Evolutionary conservation across 2,113 vertebrate species (phyloP).

Genomic region (Falco punctatus): DNA sequence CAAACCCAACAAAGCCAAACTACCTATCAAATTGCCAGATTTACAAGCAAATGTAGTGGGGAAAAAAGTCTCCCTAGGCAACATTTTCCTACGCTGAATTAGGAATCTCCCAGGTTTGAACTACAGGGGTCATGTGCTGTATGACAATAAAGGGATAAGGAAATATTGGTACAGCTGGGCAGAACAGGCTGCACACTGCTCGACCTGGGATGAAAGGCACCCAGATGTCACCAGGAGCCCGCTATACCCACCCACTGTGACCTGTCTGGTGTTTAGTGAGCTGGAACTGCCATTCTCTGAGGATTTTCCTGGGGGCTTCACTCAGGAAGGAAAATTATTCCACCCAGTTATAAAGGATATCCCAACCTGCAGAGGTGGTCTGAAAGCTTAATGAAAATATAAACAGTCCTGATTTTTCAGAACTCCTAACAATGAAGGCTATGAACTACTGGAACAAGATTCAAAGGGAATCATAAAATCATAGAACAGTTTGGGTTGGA

Average conservation of each 20-base stretch:
- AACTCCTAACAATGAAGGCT: not conserved
- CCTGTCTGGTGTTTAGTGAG: not conserved
- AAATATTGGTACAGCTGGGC: not conserved
- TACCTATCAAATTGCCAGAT: not conserved
- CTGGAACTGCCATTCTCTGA: not conserved
- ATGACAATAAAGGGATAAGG: not conserved
- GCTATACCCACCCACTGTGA: not conserved
- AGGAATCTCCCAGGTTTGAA: not conserved
- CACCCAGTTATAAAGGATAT: not conserved
- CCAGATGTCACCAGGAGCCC: not conserved
- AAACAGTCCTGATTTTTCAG: not conserved
- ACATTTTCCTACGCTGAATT: not conserved
- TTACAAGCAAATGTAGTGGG: not conserved
- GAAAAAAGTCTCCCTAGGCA: not conserved
- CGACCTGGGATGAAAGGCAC: not conserved
- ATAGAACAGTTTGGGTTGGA: no score
- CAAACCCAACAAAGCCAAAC: not conserved
- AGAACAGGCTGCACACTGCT: not conserved
- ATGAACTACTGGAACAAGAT: not conserved
- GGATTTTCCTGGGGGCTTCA: not conserved
- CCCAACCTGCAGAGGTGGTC: not conserved
- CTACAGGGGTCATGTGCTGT: not conserved
- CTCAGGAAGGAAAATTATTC: not conserved
- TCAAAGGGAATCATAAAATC: not conserved
- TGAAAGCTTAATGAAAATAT: not conserved